Evolutionary conservation across 2,888 invertebrate genomes (phyloP).

Genomic region (Drosophila eohydei): DNA sequence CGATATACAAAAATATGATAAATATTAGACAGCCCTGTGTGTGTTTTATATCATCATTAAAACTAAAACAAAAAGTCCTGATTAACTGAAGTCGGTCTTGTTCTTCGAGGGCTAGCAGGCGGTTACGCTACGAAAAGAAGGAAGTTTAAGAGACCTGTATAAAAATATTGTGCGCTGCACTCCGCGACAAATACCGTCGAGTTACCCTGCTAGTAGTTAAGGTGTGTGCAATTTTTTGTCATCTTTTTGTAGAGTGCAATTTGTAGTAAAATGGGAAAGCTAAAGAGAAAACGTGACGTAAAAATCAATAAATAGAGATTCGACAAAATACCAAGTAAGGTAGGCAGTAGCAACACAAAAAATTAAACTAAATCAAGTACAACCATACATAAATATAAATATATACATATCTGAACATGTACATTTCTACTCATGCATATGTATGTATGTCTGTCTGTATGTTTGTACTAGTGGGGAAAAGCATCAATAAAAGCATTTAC

Average conservation of each 20-base stretch:
- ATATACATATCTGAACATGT: conserved; percentile 1
- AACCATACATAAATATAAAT: conserved; percentile 1
- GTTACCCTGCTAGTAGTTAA: conserved; percentile 11
- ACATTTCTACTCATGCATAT: conserved; percentile 1
- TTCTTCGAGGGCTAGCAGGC: conserved; percentile 8
- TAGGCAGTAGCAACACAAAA: conserved; percentile 46
- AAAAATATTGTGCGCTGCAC: conserved; percentile 11
- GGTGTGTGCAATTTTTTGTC: conserved; percentile 32
- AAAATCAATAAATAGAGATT: conserved; percentile 70
- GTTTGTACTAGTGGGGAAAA: background rate
- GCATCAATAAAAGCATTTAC: conserved; percentile 11
- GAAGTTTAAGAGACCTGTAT: background rate
- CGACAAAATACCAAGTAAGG: conserved; percentile 49
- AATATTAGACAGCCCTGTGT: conserved; percentile 12
- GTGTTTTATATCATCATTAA: conserved; percentile 37
- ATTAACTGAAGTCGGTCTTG: conserved; percentile 32
- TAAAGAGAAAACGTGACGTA: conserved; percentile 49
- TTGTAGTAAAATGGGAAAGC: conserved; percentile 19
- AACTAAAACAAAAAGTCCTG: conserved; percentile 28
- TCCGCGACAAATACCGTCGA: conserved; percentile 6
- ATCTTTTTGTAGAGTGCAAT: conserved; percentile 33
- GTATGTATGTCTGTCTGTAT: background rate
- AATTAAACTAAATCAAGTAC: conserved; percentile 4
- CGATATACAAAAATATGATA: background rate
- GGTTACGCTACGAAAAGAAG: conserved; percentile 7